Base-by-base conservation (phyloP, 2,888 invertebrate genomes). In the Podabrus alpinus region DNA sequence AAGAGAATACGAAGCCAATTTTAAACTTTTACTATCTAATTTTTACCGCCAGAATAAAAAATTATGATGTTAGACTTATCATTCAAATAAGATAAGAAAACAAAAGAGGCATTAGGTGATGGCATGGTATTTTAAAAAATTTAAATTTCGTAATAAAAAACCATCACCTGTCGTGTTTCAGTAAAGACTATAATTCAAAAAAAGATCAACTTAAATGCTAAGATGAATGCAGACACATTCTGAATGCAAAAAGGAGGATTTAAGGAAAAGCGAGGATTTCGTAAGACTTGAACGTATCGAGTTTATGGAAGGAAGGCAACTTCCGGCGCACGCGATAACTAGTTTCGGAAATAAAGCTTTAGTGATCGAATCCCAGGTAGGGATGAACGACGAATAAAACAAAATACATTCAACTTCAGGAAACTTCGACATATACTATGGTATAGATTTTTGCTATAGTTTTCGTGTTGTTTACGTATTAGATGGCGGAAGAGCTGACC, bases 161-260 rank as follows among this genome's bases (percentile, higher is more conserved):
- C 15, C 16, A 64, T 64, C 70, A 76, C 76, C 76, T 76, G 73
- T 68, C 62, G 62, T 66, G 60, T 64, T 76, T 68, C 69, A 24
- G 69, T 71, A 74, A 74, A 74, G 66, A 68, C 64, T 66, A 75
- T 73, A 69, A 72, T 75, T 71, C 76, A 59, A 69, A 73, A 71
- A 78, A 78, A 79, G 81, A 81, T 81, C 80, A 80, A 77, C 79
- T 77, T 76, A 76, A 79, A 81, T 79, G 81, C 80, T 79, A 78
- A 78, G 77, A 81, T 81, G 83, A 80, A 79, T 80, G 83, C 81
- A 82, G 82, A 85, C 85, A 85, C 83, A 82, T 80, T 81, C 82
- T 86, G 86, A 86, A 86, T 86, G 85, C 84, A 85, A 85, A 45
- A 82, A 86, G 83, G 81, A 84, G 82, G 85, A 85, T 86, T 85